These are phyloP conservation scores for Brenthis daphne DNA, from an alignment of 2,888 invertebrate species.

Conservation along the genomic window DNA sequence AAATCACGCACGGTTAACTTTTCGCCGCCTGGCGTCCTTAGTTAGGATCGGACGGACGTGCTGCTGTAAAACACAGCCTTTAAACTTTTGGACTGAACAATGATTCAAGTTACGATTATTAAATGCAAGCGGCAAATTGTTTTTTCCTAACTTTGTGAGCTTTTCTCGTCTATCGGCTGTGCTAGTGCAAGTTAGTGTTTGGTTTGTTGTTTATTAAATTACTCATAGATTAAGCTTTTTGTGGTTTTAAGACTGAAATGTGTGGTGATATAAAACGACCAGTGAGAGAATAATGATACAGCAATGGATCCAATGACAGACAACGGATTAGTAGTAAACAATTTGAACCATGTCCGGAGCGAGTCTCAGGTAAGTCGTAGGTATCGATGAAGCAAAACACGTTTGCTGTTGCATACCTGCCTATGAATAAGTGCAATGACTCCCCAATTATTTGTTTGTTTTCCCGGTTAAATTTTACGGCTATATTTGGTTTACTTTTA, in stretches of 20 bases:
- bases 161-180: constrained; percentile 53
- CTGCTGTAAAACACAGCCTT: constrained; percentile 48
- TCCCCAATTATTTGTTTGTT: constrained; percentile 60
- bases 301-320: constrained; percentile 77
- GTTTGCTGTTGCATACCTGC: constrained; percentile 72
- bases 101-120: constrained; percentile 31
- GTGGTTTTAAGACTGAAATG: constrained; percentile 51
- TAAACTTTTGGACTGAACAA: constrained; percentile 48
- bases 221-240: constrained; percentile 24
- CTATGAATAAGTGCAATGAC: constrained; percentile 77
- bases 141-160: constrained; percentile 45
- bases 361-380: constrained; percentile 78
- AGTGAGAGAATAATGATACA: constrained; percentile 64
- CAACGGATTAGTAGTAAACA: constrained; percentile 77
- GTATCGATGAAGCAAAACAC: constrained; percentile 72
- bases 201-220: constrained; percentile 42
- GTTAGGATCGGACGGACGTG: constrained; percentile 68
- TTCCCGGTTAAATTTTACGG: constrained; percentile 42
- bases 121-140: constrained; percentile 49
- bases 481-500: constrained; percentile 18
- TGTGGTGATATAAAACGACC: constrained; percentile 47
- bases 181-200: constrained; percentile 49
- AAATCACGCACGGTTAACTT: constrained; percentile 81
- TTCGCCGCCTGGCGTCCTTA: constrained; percentile 81
- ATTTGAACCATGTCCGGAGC: constrained; percentile 78